Base-by-base conservation (phyloP, 2,888 invertebrate species). In the Pogonocherus hispidulus region DNA sequence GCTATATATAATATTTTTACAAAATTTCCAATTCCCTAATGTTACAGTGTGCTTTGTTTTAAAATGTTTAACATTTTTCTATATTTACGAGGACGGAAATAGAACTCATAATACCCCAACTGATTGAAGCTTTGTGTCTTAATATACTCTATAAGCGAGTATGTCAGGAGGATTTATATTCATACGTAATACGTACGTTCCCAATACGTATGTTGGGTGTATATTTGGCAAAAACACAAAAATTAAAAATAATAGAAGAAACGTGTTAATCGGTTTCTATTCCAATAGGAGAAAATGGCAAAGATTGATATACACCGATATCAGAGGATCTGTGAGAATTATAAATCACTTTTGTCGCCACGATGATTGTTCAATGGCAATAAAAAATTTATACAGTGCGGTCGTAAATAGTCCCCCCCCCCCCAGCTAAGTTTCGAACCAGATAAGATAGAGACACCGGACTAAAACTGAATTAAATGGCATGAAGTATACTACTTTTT, bases 171-270 rank as follows among this genome's bases (percentile, higher is more conserved):
- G 16, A 57, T 57, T 22, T 57, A 57, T 57, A 46, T 57, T 57
- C 19, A 57, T 46, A 57, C 57, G 57, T 57, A 46, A 23, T 27
- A 57, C 27, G 41, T 46, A 57, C 57, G 57, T 57, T 37, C 22
- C 27, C 14, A 6, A 14, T 57, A 57, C 57, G 57, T 57, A 57
- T 46, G 23, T 27, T 19, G 32, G 46, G 57, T 49, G 46, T 57
- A 6, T 22, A 46, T 46, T 57, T 57, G 57, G 57, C 57, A 57
- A 57, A 57, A 46, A 46, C 46, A 57, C 44, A 46, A 46, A 57
- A 16, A 57, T 57, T 57, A 46, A 57, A 57, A 57, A 57, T 46
- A 46, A 57, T 46, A 9, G 27, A 51, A n/a, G 27, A 23, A 46
- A 41, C 57, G 57, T 57, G 46, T 57, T 57, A 27, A 11, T 44